Base-by-base conservation (phyloP, 2,797 vertebrate genomes). In the Halcyon chelicuti region DNA sequence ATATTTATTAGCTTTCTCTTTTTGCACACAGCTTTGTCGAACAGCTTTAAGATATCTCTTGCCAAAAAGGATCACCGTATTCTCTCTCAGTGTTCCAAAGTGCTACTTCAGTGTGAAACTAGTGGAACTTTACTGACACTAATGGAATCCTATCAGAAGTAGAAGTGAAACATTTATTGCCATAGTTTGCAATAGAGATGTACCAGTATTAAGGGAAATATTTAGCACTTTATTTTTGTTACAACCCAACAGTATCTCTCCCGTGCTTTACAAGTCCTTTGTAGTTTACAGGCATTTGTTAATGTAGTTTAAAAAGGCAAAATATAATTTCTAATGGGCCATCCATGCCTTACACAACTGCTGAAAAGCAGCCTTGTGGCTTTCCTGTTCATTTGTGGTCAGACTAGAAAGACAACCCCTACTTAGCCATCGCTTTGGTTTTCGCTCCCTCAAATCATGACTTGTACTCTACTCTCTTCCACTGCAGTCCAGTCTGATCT, bases 1-100 rank as follows among this genome's bases (percentile, higher is more conserved):
- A 70, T 83, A 76, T 88, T 96, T 93, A 80, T 72, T 88, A 88
- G 63, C 68, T 85, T 76, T 75, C 35, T 74, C 18, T 42, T 94
- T 78, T 88, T 86, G 80, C 76, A 84, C 89, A 44, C 58, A 40
- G 61, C 74, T 92, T 93, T 96, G 65, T 92, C 5, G 16, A 94
- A 90, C 90, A 95, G 96, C 95, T 97, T 97, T 96, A 96, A 94
- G 83, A 88, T 68, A 62, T 51, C 78, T 91, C 58, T 96, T 96
- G 97, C 95, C 95, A 96, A 97, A 97, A 95, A 94, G 55, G 55
- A 95, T 74, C 35, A 78, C 68, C 26, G 3, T 93, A 39, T 95
- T 97, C 66, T 88, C 4, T 88, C 79, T 75, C 79, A 29, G 4
- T 57, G 39, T 82, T 96, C 78, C 94, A 83, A 94, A 88, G 94